These are phyloP conservation scores for Drosophila subsilvestris DNA, from an alignment of 2,888 invertebrate genomes.

Conservation along the genomic window DNA sequence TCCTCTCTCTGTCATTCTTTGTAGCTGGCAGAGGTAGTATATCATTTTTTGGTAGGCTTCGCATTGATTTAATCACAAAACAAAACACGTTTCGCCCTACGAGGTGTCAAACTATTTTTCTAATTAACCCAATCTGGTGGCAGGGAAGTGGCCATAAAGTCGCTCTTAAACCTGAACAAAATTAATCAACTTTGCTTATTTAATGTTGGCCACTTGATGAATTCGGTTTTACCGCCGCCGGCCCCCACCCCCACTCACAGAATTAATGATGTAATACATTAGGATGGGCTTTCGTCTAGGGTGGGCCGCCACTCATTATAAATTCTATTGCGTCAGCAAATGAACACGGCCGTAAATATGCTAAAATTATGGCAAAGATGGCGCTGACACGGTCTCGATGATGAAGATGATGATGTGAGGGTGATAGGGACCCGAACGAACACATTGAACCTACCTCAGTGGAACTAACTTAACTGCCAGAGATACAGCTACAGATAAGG, in stretches of 20 bases:
- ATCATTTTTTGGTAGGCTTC: conserved; percentile 13
- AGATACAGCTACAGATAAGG: conserved; percentile 13
- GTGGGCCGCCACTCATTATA: conserved; percentile 42
- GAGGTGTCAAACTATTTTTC: conserved; percentile 59
- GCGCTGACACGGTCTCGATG: conserved; percentile 26
- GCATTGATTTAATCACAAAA: conserved; percentile 28
- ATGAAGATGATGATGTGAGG: background rate
- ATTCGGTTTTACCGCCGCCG: no score
- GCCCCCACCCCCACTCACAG: conserved; percentile 4
- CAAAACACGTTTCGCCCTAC: conserved; percentile 52
- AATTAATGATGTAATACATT: conserved; percentile 74
- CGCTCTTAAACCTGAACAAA: conserved; percentile 40
- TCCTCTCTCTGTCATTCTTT: background rate
- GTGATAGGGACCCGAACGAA: conserved; percentile 12
- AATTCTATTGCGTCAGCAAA: conserved; percentile 49
- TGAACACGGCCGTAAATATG: conserved; percentile 35
- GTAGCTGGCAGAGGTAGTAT: background rate
- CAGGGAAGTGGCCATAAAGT: conserved; percentile 38
- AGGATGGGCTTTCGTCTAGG: conserved; percentile 24
- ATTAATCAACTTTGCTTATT: conserved; percentile 40
- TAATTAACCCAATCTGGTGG: conserved; percentile 57
- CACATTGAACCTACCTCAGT: conserved; percentile 1
- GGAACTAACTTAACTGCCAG: conserved; percentile 5
- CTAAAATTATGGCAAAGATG: conserved; percentile 35
- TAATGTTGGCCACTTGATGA: conserved; percentile 60